Evolutionary conservation across 2,888 invertebrate genomes (phyloP).

Genomic region (Tiphia femorata): DNA sequence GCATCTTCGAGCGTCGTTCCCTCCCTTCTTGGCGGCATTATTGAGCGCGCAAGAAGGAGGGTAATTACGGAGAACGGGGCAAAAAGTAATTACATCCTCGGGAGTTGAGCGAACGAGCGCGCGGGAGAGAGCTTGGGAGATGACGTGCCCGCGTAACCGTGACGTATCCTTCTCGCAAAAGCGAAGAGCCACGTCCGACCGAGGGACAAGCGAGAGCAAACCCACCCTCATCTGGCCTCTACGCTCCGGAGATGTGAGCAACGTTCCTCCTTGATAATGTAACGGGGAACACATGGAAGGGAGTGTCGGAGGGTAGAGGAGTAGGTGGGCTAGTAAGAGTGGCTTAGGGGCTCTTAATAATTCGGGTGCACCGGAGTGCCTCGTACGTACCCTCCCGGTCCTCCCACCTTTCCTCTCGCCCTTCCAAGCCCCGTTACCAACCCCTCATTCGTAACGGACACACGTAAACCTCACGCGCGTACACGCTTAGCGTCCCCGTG

Average conservation of each 20-base stretch:
- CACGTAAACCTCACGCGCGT: no score
- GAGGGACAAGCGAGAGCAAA: conserved; percentile 20
- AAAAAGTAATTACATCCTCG: no score
- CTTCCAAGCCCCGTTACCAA: no score
- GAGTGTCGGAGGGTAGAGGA: conserved; percentile 30
- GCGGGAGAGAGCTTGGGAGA: no score
- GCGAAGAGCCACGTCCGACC: conserved; percentile 15
- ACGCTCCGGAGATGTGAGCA: not conserved
- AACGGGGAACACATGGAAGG: conserved; percentile 38
- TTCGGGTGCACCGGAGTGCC: conserved; percentile 52
- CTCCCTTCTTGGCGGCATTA: no score
- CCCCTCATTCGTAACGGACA: not conserved
- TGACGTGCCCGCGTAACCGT: no score
- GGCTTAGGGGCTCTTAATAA: conserved; percentile 61
- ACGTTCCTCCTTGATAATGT: conserved; percentile 53
- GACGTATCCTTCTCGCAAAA: conserved; percentile 20
- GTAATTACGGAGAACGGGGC: no score
- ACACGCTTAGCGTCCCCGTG: conserved; percentile 23
- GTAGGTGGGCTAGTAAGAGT: conserved; percentile 45
- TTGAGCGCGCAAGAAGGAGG: no score
- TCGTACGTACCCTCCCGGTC: conserved; percentile 28
- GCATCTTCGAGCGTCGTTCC: no score
- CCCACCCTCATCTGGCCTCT: no score
- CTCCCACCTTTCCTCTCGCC: conserved; percentile 30
- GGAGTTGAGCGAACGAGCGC: no score